Conservation (phyloP, 2,888 invertebrate genomes). For the Magallana nippona region DNA sequence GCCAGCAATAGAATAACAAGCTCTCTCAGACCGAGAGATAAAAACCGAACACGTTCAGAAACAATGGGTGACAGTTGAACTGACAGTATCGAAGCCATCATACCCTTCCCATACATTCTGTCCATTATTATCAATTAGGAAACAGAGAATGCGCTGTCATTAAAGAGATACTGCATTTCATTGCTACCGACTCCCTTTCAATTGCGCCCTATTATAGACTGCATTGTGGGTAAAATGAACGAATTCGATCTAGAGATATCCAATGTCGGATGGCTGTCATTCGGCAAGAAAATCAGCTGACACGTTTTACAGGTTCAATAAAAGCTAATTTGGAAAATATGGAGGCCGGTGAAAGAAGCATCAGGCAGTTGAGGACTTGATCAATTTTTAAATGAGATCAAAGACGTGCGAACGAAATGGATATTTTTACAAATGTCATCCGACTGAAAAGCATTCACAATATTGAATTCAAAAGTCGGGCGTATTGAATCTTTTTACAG, state of each 20-base stretch:
- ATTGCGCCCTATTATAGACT: conserved; percentile 34
- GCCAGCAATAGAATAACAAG: not conserved
- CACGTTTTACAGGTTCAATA: conserved; percentile 39
- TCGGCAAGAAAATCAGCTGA: conserved; percentile 1
- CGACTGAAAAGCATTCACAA: conserved; percentile 17
- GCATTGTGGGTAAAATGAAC: conserved; percentile 41
- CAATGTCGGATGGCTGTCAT: conserved; percentile 35
- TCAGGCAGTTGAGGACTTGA: conserved; percentile 23
- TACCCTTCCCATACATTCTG: conserved; percentile 15
- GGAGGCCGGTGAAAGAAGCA: conserved; percentile 29
- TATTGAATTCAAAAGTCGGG: not conserved
- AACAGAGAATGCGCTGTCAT: conserved; percentile 37
- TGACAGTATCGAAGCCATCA: conserved; percentile 22
- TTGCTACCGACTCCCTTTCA: conserved; percentile 36
- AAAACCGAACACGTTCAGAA: conserved; percentile 25
- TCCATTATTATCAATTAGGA: conserved; percentile 42
- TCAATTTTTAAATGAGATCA: conserved; percentile 30
- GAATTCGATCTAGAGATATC: conserved; percentile 41
- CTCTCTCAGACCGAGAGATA: not conserved
- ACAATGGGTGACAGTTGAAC: conserved; percentile 27
- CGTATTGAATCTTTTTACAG: too few species aligned
- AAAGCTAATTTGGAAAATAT: conserved; percentile 41
- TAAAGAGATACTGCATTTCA: conserved; percentile 30
- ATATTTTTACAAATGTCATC: not conserved
- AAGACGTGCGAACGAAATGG: not conserved